Evolutionary conservation across 2,797 vertebrate species (phyloP).

Genomic region (Adrianichthys oophorus): DNA sequence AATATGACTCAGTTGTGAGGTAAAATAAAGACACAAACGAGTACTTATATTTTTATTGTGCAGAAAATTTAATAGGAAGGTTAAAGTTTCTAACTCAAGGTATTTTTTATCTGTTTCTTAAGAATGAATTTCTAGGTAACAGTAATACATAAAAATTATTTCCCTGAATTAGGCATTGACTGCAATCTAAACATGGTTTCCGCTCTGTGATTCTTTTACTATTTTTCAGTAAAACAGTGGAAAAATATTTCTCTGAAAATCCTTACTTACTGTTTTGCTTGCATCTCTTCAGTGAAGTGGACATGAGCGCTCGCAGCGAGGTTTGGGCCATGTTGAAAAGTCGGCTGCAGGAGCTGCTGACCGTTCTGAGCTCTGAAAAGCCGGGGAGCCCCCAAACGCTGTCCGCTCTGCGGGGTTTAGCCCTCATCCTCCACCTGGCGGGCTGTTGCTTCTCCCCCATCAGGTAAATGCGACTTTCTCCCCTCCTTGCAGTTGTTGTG

Average conservation of each 20-base stretch:
- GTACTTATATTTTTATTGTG: too few relatives aligned
- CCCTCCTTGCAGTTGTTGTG: background rate
- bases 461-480: constrained; percentile 36
- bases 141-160: too few relatives aligned
- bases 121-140: too few relatives aligned
- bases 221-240: background rate
- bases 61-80: too few relatives aligned
- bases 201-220: too few relatives aligned
- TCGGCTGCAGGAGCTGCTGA: constrained; percentile 80
- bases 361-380: constrained; percentile 61
- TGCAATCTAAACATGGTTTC: too few relatives aligned
- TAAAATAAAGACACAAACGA: too few relatives aligned
- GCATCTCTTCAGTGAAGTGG: constrained; percentile 63
- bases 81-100: too few relatives aligned
- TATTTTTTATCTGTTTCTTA: too few relatives aligned
- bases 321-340: constrained; percentile 82
- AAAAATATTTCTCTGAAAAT: background rate
- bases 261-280: background rate
- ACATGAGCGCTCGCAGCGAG: constrained; percentile 79
- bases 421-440: constrained; percentile 79
- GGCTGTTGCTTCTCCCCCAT: constrained; percentile 77
- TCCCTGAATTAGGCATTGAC: too few relatives aligned
- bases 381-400: constrained; percentile 44
- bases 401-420: constrained; percentile 80
- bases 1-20: too few relatives aligned